Conservation (phyloP, 2,888 invertebrate genomes). For the Chydorus sphaericus region DNA sequence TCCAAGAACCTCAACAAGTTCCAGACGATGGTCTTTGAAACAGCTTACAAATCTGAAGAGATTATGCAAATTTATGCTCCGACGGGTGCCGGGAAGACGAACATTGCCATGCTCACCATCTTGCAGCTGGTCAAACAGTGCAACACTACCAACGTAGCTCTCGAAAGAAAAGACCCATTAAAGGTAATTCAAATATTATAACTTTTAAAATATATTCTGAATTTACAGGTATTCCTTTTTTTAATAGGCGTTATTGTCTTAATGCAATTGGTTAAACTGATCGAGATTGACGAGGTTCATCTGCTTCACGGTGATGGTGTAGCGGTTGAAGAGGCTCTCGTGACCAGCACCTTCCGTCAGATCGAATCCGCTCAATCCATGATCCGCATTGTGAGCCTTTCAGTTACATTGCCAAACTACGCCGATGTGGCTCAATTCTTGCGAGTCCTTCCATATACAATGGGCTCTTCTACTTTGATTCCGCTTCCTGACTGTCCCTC, state of each 20-base stretch:
- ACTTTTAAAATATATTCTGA: neutral
- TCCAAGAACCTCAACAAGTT: conserved; percentile 95
- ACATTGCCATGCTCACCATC: conserved; percentile 94
- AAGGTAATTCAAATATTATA: conserved; percentile 43
- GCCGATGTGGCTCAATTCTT: conserved; percentile 82
- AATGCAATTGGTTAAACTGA: conserved; percentile 79
- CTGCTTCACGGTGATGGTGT: conserved; percentile 80
- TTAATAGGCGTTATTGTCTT: conserved; percentile 97
- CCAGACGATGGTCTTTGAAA: conserved; percentile 95
- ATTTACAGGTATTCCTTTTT: conserved; percentile 42
- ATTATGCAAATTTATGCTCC: conserved; percentile 91
- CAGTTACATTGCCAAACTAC: conserved; percentile 95
- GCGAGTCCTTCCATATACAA: conserved; percentile 77
- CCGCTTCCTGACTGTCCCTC: conserved; percentile 89
- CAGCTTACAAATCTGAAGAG: conserved; percentile 82
- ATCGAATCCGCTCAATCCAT: conserved; percentile 91
- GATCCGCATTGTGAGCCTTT: conserved; percentile 83
- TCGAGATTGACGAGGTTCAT: conserved; percentile 98
- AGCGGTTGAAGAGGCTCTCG: conserved; percentile 54
- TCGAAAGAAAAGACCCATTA: conserved; percentile 81
- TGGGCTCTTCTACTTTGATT: conserved; percentile 88
- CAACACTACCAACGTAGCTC: conserved; percentile 75
- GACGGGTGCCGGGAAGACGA: conserved; percentile 95
- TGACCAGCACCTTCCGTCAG: conserved; percentile 78
- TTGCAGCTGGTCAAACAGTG: conserved; percentile 72